These are phyloP conservation scores for Drosophila melanogaster DNA, from an alignment of 1,140 invertebrate genomes.

Conservation along the genomic window DNA sequence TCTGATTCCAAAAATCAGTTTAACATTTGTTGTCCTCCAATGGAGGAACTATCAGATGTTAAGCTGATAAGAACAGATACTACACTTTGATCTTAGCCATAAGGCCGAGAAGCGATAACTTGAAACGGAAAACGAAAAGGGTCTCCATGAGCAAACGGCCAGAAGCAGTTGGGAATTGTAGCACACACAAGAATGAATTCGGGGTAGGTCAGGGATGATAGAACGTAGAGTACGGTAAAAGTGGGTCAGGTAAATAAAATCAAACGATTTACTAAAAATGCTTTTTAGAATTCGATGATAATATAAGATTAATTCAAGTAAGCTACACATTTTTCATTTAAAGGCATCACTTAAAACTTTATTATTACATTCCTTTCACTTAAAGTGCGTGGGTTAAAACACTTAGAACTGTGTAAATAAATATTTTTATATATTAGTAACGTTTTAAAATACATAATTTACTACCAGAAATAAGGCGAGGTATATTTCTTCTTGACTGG, in stretches of 20 bases:
- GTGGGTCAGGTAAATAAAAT: background rate
- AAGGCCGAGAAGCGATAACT: conserved; percentile 85
- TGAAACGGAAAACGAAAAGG: conserved; percentile 46
- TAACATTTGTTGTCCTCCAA: conserved; percentile 87
- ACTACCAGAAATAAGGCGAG: conserved; percentile 32
- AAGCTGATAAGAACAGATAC: conserved; percentile 87
- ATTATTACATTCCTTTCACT: background rate
- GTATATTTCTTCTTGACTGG: conserved; percentile 8
- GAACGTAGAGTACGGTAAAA: background rate
- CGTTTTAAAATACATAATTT: conserved; percentile 14
- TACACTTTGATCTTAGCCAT: conserved; percentile 86
- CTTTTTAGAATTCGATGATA: no score
- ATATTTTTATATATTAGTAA: conserved; percentile 7
- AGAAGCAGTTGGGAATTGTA: conserved; percentile 23
- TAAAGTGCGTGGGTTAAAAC: conserved; percentile 10
- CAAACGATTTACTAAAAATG: background rate
- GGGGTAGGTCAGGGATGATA: background rate
- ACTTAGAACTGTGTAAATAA: conserved; percentile 6
- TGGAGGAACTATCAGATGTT: conserved; percentile 87
- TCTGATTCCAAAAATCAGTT: conserved; percentile 77
- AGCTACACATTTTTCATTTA: no score
- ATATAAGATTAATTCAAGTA: no score
- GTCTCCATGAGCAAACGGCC: background rate
- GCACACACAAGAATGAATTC: background rate
- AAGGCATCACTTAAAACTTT: conserved; percentile 9